A percentile compares a stretch with the other conserved stretches of the same genome.
phyloP scores from a whole-genome alignment of 2,797 vertebrate species.

The Ctenosaura bakeri region DNA sequence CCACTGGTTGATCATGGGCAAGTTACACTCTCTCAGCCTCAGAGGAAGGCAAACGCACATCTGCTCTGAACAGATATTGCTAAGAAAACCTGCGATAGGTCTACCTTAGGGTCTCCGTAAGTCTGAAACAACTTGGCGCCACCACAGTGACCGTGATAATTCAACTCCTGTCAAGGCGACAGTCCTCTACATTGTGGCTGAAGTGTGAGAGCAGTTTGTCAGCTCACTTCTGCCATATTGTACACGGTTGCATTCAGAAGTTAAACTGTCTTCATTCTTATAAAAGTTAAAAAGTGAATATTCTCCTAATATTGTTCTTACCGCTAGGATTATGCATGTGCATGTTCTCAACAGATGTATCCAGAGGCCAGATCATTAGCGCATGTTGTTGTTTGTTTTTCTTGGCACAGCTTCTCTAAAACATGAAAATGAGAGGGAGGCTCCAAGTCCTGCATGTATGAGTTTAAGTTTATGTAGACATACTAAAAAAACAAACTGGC shows the following conservation, averaged over 20 bases:
- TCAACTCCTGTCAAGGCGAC: no score
- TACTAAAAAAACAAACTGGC: not conserved
- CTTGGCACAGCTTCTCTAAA: not conserved
- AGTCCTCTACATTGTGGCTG: not conserved
- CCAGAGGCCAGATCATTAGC: not conserved
- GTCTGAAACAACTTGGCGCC: no score
- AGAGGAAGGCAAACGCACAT: no score
- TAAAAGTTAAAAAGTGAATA: not conserved
- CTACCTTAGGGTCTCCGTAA: no score
- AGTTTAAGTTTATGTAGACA: not conserved
- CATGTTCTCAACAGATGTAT: not conserved
- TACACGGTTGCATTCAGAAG: not conserved
- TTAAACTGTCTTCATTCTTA: not conserved
- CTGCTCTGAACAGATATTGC: no score
- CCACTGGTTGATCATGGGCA: no score
- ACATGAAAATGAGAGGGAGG: not conserved
- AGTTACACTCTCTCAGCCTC: no score
- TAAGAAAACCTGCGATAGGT: no score
- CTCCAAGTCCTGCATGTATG: not conserved
- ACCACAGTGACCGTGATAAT: not conserved
- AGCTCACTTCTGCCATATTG: no score
- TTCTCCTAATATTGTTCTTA: not conserved
- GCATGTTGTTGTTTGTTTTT: not conserved
- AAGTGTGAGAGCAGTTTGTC: not conserved
- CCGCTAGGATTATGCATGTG: not conserved